phyloP scores from a whole-genome alignment of 2,888 invertebrate genomes.

The Chloroclysta siterata region DNA sequence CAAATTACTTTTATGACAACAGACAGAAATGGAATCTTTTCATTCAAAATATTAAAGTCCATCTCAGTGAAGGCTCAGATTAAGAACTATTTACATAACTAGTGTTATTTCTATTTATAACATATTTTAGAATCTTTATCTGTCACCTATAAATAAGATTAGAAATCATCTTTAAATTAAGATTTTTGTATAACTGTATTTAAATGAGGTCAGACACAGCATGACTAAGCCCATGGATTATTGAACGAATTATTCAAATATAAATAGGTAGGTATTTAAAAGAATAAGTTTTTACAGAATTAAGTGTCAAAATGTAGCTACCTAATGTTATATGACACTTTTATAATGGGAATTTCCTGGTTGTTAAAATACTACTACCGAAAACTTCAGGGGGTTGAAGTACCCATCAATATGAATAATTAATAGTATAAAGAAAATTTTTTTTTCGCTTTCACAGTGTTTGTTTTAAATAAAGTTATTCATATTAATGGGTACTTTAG shows the following conservation, averaged over 20 bases:
- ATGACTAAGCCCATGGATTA: constrained; percentile 15
- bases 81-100: constrained; percentile 15
- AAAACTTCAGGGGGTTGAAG: too few relatives aligned
- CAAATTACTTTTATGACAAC: neutral
- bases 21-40: neutral
- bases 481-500: too few relatives aligned
- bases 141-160: constrained; percentile 10
- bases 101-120: constrained; percentile 21
- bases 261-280: constrained; percentile 23
- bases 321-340: too few relatives aligned
- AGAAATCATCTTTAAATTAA: constrained; percentile 11
- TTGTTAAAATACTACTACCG: too few relatives aligned
- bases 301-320: too few relatives aligned
- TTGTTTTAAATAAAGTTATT: too few relatives aligned
- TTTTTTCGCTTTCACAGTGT: too few relatives aligned
- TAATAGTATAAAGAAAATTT: too few relatives aligned
- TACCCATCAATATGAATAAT: too few relatives aligned
- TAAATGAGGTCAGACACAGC: constrained; percentile 6
- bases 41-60: constrained; percentile 6
- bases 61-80: constrained; percentile 1
- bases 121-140: constrained; percentile 20
- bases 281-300: constrained; percentile 6
- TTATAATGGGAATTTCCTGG: too few relatives aligned
- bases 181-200: constrained; percentile 6
- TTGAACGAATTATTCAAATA: constrained; percentile 20